These are phyloP conservation scores for Plebejus anna DNA, from an alignment of 2,888 invertebrate species.

Conservation along the genomic window DNA sequence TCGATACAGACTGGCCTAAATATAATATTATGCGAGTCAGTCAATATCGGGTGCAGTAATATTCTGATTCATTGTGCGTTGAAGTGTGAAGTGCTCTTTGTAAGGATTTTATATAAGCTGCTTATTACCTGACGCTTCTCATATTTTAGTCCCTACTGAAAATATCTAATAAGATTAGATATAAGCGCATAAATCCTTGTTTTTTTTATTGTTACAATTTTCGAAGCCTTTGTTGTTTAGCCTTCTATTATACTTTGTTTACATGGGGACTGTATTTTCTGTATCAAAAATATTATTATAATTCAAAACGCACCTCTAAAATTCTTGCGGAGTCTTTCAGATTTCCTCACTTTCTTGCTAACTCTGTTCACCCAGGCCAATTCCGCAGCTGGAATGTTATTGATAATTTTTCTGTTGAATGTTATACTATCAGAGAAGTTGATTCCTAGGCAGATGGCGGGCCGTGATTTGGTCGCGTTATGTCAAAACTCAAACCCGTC, in stretches of 20 bases:
- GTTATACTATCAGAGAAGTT: no score
- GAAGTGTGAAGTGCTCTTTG: neutral
- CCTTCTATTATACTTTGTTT: no score
- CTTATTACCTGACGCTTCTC: neutral
- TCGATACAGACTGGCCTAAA: neutral
- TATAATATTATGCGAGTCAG: neutral
- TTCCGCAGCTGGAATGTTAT: conserved; percentile 55
- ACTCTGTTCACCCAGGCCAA: conserved; percentile 65
- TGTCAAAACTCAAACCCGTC: no score
- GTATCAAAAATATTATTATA: neutral
- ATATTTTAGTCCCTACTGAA: neutral
- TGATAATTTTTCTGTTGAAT: no score
- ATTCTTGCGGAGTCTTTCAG: conserved; percentile 54
- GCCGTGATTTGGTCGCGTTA: no score
- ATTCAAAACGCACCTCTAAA: conserved; percentile 56
- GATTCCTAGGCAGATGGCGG: no score
- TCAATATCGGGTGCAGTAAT: neutral
- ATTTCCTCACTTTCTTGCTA: conserved; percentile 65
- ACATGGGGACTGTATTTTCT: neutral
- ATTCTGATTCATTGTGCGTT: conserved; percentile 4
- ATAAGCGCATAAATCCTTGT: neutral
- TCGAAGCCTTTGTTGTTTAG: no score
- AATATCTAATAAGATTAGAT: neutral
- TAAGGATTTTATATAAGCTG: conserved; percentile 6
- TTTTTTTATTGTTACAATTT: neutral